Evolutionary conservation across 2,797 vertebrate species (phyloP).

Genomic region (Xiphophorus birchmanni): DNA sequence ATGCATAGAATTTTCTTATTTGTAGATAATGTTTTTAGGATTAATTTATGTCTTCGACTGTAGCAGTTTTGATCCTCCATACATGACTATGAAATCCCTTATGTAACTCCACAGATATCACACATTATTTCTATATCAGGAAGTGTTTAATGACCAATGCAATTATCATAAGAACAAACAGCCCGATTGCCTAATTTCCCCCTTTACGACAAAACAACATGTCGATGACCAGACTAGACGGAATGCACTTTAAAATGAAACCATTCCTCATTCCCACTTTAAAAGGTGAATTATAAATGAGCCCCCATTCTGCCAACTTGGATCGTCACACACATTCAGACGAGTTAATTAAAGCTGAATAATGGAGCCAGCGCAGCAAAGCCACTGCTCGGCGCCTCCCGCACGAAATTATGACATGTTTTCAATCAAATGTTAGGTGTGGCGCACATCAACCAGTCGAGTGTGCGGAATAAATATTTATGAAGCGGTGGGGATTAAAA

Average conservation of each 20-base stretch:
- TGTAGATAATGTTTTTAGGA: not conserved
- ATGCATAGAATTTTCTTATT: not conserved
- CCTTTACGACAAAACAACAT: slow-evolving; percentile 1
- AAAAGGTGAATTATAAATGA: slow-evolving; percentile 58
- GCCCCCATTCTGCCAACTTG: slow-evolving; percentile 53
- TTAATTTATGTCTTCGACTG: not conserved
- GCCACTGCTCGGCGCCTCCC: not conserved
- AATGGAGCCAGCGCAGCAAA: slow-evolving; percentile 8
- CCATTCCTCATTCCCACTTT: slow-evolving; percentile 29
- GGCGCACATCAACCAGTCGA: slow-evolving; percentile 53
- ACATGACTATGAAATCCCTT: slow-evolving; percentile 68
- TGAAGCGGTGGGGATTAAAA: slow-evolving; percentile 67
- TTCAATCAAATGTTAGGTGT: slow-evolving; percentile 60
- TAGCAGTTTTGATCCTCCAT: not conserved
- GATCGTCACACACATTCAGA: slow-evolving; percentile 36
- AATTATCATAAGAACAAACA: slow-evolving; percentile 2
- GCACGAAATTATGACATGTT: slow-evolving; percentile 32
- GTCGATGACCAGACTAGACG: slow-evolving; percentile 10
- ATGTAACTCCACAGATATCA: slow-evolving; percentile 67
- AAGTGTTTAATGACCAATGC: slow-evolving; percentile 9
- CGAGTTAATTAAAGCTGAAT: slow-evolving; percentile 57
- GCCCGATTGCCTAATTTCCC: not conserved
- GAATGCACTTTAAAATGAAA: slow-evolving; percentile 21
- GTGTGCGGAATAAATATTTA: slow-evolving; percentile 64
- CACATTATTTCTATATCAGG: slow-evolving; percentile 42